These are phyloP conservation scores for Philaenus spumarius DNA, from an alignment of 1,140 invertebrate species.

Conservation along the genomic window DNA sequence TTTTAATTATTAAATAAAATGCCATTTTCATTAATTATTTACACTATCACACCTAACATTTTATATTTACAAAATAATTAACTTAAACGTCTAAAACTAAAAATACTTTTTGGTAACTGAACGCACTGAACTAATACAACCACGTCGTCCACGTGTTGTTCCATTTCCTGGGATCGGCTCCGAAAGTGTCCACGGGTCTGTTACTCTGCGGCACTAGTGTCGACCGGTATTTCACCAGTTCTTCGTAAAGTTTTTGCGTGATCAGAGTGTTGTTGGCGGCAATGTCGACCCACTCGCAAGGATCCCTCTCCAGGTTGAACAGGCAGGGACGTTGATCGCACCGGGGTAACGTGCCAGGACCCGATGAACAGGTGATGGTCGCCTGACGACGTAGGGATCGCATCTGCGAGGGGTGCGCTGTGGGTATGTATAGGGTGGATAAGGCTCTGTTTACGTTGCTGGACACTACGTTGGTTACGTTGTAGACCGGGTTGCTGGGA, in stretches of 20 bases:
- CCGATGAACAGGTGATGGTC: conserved; percentile 34
- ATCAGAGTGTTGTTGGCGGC: conserved; percentile 40
- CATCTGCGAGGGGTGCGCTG: conserved; percentile 23
- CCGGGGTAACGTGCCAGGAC: neutral
- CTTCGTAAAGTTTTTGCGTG: conserved; percentile 38
- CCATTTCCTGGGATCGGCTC: conserved; percentile 41
- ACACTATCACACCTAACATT: no score
- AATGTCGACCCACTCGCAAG: conserved; percentile 58
- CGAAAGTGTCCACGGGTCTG: conserved; percentile 37
- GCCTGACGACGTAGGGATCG: conserved; percentile 36
- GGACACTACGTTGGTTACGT: conserved; percentile 20
- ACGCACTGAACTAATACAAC: conserved; percentile 19
- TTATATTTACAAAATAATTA: no score
- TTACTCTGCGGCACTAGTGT: conserved; percentile 36
- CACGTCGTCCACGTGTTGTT: conserved; percentile 46
- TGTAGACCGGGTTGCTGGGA: conserved; percentile 23
- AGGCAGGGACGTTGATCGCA: conserved; percentile 45
- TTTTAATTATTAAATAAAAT: no score
- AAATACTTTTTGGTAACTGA: no score
- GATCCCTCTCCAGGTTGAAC: conserved; percentile 56
- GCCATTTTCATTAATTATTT: no score
- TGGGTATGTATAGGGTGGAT: conserved; percentile 18
- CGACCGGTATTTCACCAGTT: conserved; percentile 38
- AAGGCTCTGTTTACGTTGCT: conserved; percentile 25
- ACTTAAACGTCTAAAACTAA: no score